Evolutionary conservation across 2,888 invertebrate species (phyloP).

Genomic region (Sinhomidia bicolor): DNA sequence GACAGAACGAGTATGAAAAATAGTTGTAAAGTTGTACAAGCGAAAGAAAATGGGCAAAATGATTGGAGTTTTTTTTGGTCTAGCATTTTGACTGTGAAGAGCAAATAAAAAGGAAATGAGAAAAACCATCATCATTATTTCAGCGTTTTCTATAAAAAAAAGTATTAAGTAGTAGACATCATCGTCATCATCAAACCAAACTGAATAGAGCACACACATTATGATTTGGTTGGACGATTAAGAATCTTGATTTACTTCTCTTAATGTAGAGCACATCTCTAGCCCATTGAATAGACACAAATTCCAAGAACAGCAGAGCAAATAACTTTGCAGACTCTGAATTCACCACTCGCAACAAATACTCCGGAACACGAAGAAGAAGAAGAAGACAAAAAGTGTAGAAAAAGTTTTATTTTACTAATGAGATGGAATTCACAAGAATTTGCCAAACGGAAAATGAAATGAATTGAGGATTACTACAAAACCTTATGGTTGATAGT

Average conservation of each 20-base stretch:
- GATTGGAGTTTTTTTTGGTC: slow-evolving; percentile 14
- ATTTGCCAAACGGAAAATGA: slow-evolving; percentile 36
- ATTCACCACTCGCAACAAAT: slow-evolving; percentile 43
- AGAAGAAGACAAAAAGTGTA: neutral
- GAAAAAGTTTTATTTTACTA: slow-evolving; percentile 17
- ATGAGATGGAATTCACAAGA: slow-evolving; percentile 55
- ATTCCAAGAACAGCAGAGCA: neutral
- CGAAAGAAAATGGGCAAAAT: slow-evolving; percentile 1
- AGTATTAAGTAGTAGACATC: neutral
- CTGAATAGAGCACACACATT: slow-evolving; percentile 38
- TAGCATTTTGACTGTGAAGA: slow-evolving; percentile 19
- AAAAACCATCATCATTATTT: slow-evolving; percentile 21
- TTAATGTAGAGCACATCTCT: neutral
- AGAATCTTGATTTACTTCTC: slow-evolving; percentile 21
- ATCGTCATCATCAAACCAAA: slow-evolving; percentile 5
- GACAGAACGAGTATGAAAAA: slow-evolving; percentile 12
- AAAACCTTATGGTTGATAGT: neutral
- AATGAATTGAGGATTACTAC: slow-evolving; percentile 39
- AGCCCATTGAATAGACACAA: neutral
- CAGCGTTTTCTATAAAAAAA: neutral
- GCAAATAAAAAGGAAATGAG: slow-evolving; percentile 47
- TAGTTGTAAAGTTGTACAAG: neutral
- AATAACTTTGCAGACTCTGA: neutral
- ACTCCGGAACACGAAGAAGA: slow-evolving; percentile 4
- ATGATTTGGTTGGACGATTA: slow-evolving; percentile 35